Conservation (phyloP, 2,888 invertebrate genomes). For the Punctoribates punctum region DNA sequence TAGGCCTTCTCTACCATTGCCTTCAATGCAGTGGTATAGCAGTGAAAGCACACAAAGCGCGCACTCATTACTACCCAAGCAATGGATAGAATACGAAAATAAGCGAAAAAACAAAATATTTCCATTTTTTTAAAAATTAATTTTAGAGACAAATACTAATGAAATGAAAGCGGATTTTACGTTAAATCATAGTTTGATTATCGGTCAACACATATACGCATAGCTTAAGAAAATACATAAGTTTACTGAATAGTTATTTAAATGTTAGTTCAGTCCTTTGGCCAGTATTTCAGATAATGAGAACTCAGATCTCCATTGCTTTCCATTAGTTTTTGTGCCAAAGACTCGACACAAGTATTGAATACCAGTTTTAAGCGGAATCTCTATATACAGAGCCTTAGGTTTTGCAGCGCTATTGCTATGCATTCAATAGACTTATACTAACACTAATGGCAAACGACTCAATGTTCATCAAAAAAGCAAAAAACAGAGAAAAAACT, state of each 20-base stretch:
- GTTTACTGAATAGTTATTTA: neutral
- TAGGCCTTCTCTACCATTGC: constrained; percentile 6
- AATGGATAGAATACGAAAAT: neutral
- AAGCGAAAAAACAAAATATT: neutral
- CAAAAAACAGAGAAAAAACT: neutral
- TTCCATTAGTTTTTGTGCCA: neutral
- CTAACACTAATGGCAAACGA: neutral
- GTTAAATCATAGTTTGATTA: neutral
- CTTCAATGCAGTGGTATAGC: neutral
- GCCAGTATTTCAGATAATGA: neutral
- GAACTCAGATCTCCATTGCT: constrained; percentile 1
- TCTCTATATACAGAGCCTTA: neutral
- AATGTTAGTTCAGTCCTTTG: neutral
- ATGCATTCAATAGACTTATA: neutral
- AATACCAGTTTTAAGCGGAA: constrained; percentile 27
- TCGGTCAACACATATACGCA: neutral
- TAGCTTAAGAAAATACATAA: neutral
- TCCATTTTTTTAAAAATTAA: neutral
- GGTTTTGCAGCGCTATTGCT: constrained; percentile 2
- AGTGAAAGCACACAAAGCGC: constrained; percentile 20
- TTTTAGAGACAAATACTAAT: neutral
- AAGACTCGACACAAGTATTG: neutral
- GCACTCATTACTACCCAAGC: neutral
- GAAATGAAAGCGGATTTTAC: neutral
- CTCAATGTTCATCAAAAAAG: neutral